Percentiles rank a stretch among this genome's conserved stretches.
Conservation (phyloP, 2,797 vertebrate genomes). For the Micromesistius poutassou region DNA sequence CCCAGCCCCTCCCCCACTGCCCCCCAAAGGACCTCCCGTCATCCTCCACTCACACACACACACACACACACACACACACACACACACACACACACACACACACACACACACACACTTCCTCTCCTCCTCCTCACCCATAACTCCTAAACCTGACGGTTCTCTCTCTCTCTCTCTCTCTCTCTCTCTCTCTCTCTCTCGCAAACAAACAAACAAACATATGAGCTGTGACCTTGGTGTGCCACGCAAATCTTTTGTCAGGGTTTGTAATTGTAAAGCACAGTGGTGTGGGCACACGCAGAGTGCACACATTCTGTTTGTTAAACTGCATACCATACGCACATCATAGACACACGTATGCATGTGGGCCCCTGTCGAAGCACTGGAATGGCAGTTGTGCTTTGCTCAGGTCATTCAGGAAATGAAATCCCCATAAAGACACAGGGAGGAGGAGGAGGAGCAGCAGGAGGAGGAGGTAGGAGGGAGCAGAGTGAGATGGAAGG, state of each 20-base stretch:
- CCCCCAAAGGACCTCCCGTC: no score
- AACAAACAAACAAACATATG: slow-evolving; percentile 8
- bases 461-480: slow-evolving; percentile 10
- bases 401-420: background rate
- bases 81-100: no score
- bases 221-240: slow-evolving; percentile 24
- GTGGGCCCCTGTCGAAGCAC: slow-evolving; percentile 48
- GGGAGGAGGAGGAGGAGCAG: slow-evolving; percentile 31
- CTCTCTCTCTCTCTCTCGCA: background rate
- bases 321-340: slow-evolving; percentile 42
- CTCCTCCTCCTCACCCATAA: background rate
- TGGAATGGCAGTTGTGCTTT: slow-evolving; percentile 64
- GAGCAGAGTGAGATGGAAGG: background rate
- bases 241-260: background rate
- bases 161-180: no score
- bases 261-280: slow-evolving; percentile 46
- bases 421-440: slow-evolving; percentile 36
- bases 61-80: background rate
- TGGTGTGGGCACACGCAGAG: slow-evolving; percentile 35
- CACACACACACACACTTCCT: background rate
- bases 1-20: background rate
- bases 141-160: no score
- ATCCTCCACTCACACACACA: background rate
- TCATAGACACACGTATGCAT: slow-evolving; percentile 51
- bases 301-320: slow-evolving; percentile 9